phyloP scores from a whole-genome alignment of 53 echinoderm and acorn worm genomes.

The Glandiceps talaboti region DNA sequence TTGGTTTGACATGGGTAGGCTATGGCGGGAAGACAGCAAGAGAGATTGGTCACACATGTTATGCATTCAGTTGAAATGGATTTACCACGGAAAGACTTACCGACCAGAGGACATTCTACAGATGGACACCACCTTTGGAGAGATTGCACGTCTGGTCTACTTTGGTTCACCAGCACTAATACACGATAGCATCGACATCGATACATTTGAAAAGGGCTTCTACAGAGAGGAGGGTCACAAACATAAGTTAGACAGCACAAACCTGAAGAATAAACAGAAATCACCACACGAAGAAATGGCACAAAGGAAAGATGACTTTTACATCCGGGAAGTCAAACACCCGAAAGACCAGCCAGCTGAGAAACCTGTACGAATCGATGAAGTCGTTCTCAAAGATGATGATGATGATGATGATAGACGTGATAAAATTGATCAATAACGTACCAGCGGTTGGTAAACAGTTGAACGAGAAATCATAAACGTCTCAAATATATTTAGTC shows the following conservation, averaged over 20 bases:
- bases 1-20: constrained; percentile 11
- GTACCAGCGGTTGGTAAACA: too few species aligned
- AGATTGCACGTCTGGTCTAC: constrained; percentile 4
- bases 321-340: background rate
- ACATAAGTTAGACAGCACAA: background rate
- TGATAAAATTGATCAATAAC: too few species aligned
- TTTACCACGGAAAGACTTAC: background rate
- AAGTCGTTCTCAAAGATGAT: background rate
- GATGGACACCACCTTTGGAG: constrained; percentile 16
- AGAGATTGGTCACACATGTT: constrained; percentile 10
- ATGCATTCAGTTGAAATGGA: background rate
- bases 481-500: too few species aligned
- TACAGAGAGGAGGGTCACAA: background rate
- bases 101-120: constrained; percentile 1
- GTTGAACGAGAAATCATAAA: too few species aligned
- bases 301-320: background rate
- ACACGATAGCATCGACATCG: background rate
- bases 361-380: background rate
- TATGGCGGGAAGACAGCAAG: constrained; percentile 2
- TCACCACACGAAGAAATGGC: background rate
- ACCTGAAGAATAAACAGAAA: background rate
- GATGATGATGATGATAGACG: too few species aligned
- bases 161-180: background rate
- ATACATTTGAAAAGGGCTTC: background rate
- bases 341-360: background rate